Base-by-base conservation (phyloP, 2,797 vertebrate genomes). In the Tokudaia tokunoshimensis region DNA sequence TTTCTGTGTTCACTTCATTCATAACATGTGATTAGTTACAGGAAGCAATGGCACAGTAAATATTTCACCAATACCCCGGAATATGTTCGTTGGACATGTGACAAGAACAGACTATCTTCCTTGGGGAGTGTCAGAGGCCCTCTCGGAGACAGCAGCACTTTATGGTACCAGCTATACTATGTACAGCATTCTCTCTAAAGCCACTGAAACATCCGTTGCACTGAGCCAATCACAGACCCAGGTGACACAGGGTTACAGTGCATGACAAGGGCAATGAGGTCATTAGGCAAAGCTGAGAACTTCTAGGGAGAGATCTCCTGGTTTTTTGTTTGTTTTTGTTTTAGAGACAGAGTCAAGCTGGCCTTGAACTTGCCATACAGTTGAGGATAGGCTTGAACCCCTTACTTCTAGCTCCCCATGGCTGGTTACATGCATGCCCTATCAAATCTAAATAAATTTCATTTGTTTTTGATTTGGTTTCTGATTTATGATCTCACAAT, bases 1-100 rank as follows among this genome's bases (percentile, higher is more conserved):
- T 92, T 79, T 79, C 55, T 24, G 67, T 61, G 61, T 67, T 82
- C 75, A 44, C 44, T 74, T 79, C 93, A 96, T 86, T 96, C 93
- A 89, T 59, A 79, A 88, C 84, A 50, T 1, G 82, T 75, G 94
- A 76, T 87, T 83, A 70, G 92, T 94, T 67, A 55, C 15, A 34
- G 83, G 47, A 74, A 47, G 47, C 57, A 91, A 89, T 9, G 12
- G 80, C n/a, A n/a, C 83, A 50, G 74, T 57, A 83, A 92, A 83
- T 75, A 57, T 75, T 67, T 82, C 84, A 63, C 75, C 79, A 82
- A 86, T 34, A 50, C 17, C 11, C 78, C 74, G 37, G 75, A 20
- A 44, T 20, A 22, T 6, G 67, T 55, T 47, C 91, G 70, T 52
- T 44, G 79, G 65, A 63, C 9, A 6, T 7, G 41, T 0, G 5